phyloP scores from a whole-genome alignment of 2,113 vertebrate species.

The Chamaea fasciata region DNA sequence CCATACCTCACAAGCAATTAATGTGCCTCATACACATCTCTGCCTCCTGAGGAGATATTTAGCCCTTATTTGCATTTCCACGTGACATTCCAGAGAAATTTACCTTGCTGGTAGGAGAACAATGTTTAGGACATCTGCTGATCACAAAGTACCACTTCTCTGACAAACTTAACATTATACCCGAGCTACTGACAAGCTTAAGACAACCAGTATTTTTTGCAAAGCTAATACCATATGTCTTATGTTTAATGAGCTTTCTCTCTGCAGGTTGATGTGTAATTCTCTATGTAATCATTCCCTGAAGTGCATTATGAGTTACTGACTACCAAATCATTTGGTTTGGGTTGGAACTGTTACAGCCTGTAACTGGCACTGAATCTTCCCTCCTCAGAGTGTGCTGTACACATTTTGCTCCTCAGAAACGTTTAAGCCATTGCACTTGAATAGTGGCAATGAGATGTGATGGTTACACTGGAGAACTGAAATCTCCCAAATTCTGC shows the following conservation, averaged over 20 bases:
- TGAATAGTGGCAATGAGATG: neutral
- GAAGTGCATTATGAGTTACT: slow-evolving; percentile 33
- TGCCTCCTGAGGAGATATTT: neutral
- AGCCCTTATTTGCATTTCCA: neutral
- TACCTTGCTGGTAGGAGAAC: neutral
- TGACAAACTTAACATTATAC: neutral
- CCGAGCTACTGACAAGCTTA: neutral
- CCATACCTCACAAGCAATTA: neutral
- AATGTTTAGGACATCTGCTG: neutral
- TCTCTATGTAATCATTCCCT: neutral
- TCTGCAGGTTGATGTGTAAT: neutral
- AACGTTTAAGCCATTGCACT: neutral
- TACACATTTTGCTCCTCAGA: neutral
- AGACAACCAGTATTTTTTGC: neutral
- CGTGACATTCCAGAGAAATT: neutral
- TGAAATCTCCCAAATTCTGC: neutral
- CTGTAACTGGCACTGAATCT: neutral
- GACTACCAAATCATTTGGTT: neutral
- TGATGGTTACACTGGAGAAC: neutral
- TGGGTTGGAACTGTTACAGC: neutral
- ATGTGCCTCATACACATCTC: neutral
- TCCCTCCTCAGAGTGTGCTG: neutral
- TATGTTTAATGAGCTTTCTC: neutral
- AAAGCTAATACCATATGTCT: neutral
- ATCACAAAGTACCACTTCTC: neutral